Conservation (phyloP, 2,888 invertebrate species). For the Aelia acuminata region DNA sequence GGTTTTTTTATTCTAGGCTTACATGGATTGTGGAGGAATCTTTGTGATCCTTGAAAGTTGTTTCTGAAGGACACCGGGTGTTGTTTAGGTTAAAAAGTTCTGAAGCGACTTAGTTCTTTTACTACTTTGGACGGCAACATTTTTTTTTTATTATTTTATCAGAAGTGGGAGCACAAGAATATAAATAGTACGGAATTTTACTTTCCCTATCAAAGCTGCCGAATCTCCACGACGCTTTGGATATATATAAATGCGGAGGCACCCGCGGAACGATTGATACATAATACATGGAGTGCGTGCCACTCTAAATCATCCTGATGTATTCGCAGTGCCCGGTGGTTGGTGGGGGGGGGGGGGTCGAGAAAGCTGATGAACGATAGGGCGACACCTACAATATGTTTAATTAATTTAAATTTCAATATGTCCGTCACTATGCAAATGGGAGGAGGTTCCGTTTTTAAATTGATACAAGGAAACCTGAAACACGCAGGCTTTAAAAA, state of each 20-base stretch:
- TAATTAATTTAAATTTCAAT: slow-evolving; percentile 39
- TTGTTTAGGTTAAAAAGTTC: no score
- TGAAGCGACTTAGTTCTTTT: no score
- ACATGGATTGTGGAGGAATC: no score
- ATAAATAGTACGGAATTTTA: not conserved
- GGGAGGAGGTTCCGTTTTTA: not conserved
- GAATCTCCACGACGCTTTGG: not conserved
- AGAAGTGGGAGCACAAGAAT: not conserved
- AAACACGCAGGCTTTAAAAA: not conserved
- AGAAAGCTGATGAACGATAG: not conserved
- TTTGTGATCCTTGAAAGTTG: no score
- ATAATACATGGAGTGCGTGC: slow-evolving; percentile 36
- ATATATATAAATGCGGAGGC: not conserved
- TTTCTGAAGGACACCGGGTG: no score
- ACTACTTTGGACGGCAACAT: no score
- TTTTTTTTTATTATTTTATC: no score
- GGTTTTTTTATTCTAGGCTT: no score
- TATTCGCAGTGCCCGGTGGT: not conserved
- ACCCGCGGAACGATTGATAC: not conserved
- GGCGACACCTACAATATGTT: not conserved
- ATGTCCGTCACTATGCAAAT: slow-evolving; percentile 16
- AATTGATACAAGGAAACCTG: not conserved
- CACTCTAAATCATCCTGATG: slow-evolving; percentile 13
- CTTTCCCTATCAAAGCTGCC: not conserved
- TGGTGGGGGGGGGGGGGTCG: not conserved